phyloP scores from a whole-genome alignment of 2,113 vertebrate genomes.

The Micronisus gabar region DNA sequence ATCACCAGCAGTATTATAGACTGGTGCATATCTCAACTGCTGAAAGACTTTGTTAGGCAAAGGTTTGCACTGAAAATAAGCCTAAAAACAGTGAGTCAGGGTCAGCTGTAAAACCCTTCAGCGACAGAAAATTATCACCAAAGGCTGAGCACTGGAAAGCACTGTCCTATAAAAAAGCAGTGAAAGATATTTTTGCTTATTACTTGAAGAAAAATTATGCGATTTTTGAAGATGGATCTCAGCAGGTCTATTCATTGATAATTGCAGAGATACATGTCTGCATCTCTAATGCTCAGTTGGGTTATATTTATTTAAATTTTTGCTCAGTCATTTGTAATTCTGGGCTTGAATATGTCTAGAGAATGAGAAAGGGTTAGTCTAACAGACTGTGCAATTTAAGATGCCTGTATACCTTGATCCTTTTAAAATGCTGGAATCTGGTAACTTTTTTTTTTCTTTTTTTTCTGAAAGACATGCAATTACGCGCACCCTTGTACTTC shows the following conservation, averaged over 20 bases:
- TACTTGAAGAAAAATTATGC: background rate
- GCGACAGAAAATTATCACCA: background rate
- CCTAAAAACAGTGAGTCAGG: background rate
- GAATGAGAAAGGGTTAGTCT: background rate
- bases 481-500: rapidly evolving
- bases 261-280: background rate
- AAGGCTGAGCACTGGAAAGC: background rate
- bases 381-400: background rate
- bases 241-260: background rate
- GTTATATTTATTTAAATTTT: background rate
- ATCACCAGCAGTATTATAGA: background rate
- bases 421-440: background rate
- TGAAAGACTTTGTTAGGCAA: background rate
- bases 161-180: background rate
- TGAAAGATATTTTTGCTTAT: background rate
- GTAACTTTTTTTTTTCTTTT: background rate
- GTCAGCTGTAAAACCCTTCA: background rate
- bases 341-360: background rate
- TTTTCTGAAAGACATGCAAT: background rate
- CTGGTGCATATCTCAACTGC: background rate
- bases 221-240: background rate
- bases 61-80: background rate
- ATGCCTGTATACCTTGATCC: background rate
- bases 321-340: background rate
- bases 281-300: background rate